phyloP scores from a whole-genome alignment of 2,888 invertebrate genomes.

The Thyatira batis region DNA sequence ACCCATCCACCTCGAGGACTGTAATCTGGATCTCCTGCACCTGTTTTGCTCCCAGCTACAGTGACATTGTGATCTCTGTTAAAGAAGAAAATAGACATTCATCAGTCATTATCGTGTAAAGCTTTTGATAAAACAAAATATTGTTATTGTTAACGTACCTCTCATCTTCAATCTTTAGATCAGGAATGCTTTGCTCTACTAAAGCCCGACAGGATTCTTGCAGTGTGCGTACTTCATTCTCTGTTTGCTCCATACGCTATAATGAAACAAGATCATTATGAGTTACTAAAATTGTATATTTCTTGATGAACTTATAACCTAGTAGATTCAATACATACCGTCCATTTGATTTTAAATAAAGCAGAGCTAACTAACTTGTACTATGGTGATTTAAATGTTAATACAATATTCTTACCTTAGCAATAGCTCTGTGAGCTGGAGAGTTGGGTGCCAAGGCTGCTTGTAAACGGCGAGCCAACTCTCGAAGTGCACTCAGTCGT shows the following conservation, averaged over 20 bases:
- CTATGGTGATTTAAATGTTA: background rate
- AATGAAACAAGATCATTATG: constrained; percentile 22
- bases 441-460: constrained; percentile 86
- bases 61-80: constrained; percentile 53
- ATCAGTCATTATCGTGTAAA: constrained; percentile 7
- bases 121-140: constrained; percentile 3
- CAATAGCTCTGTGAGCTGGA: constrained; percentile 84
- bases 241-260: constrained; percentile 86
- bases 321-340: too few relatives aligned
- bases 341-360: too few relatives aligned
- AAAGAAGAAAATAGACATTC: constrained; percentile 25
- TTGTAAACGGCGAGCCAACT: constrained; percentile 86
- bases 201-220: constrained; percentile 87
- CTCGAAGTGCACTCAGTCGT: constrained; percentile 85
- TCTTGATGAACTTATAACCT: too few relatives aligned
- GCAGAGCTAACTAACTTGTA: too few relatives aligned
- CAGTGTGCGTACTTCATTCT: constrained; percentile 86
- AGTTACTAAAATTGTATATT: background rate
- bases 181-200: constrained; percentile 71
- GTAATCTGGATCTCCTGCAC: constrained; percentile 81
- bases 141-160: constrained; percentile 49
- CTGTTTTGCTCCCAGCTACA: constrained; percentile 74
- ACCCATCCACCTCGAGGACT: constrained; percentile 84
- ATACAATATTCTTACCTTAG: constrained; percentile 75
- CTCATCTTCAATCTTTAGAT: constrained; percentile 67